Conservation (phyloP, 2,113 vertebrate genomes). For the Saccopteryx bilineata region DNA sequence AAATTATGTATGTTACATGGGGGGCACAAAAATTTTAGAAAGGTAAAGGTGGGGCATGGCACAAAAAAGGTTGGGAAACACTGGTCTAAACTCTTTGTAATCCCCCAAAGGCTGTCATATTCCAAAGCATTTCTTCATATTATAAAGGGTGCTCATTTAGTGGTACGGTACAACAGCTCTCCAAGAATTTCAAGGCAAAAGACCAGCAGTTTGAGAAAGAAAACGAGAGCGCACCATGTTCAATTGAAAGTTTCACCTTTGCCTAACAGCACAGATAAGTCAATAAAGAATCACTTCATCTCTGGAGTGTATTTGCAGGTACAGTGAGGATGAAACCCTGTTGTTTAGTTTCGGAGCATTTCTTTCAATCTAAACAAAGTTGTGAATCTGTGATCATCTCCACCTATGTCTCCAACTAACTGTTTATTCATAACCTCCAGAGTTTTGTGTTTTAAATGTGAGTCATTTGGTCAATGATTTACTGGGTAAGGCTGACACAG, state of each 20-base stretch:
- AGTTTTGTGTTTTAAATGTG: conserved; percentile 56
- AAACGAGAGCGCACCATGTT: background rate
- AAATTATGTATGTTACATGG: no score
- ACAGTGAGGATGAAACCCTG: background rate
- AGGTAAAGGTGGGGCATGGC: no score
- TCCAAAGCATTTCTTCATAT: background rate
- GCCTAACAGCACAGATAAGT: background rate
- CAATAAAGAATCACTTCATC: background rate
- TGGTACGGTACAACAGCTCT: background rate
- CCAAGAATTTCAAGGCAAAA: background rate
- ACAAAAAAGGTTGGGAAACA: no score
- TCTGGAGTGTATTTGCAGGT: background rate
- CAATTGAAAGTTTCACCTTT: background rate
- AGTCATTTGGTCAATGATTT: conserved; percentile 46
- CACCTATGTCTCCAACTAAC: background rate
- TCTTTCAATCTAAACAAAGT: background rate
- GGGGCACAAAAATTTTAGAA: no score
- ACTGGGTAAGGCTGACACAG: conserved; percentile 50
- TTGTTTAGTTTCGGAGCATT: background rate
- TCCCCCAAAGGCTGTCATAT: background rate
- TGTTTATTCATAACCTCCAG: conserved; percentile 17
- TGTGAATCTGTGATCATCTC: background rate
- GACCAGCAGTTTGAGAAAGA: background rate
- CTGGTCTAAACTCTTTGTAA: background rate
- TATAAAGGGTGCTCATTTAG: background rate